Base-by-base conservation (phyloP, 2,888 invertebrate genomes). In the Timandra comae region DNA sequence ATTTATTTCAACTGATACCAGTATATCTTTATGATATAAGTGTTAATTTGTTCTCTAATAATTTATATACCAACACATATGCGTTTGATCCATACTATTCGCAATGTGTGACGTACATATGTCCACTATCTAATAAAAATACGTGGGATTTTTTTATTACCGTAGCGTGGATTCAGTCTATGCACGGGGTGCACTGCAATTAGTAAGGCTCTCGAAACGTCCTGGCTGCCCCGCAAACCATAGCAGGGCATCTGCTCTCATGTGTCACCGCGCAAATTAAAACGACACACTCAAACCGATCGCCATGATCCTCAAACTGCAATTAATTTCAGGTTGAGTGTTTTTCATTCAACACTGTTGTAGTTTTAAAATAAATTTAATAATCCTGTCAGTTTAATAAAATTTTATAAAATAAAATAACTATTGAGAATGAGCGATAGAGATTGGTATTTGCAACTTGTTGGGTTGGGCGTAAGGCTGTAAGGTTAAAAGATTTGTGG, bases 261-360 rank as follows among this genome's bases (percentile, higher is more conserved):
- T 78, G 71, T 82, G 81, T 79, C 84, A 80, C 76, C 76, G 74
- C 76, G 78, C 80, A 84, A 85, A 84, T 84, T 85, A 82, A 85
- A 85, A 84, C 77, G 71, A 69, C 59, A 60, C 78, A 71, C 84
- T 84, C 68, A 67, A 80, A 73, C 63, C 58, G 64, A 75, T 79
- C 71, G 63, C 67, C 24, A 54, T 29, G 24, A 27, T 63, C 59
- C 72, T 73, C 72, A 60, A 72, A 68, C 63, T 67, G 68, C 66
- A 64, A 73, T 75, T 73, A 69, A 72, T 68, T 70, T 56, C 16
- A 6, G 4, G 16, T 16, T 62, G 68, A 61, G 63, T 52, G 60
- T 64, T 62, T 54, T 56, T 52, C 43, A 45, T 55, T 60, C 47
- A 39, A 36, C 35, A 20, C 16, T 16, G 16, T 3, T 16, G 27